Evolutionary conservation across 1,140 invertebrate genomes (phyloP).

Genomic region (Liolophura sinensis): DNA sequence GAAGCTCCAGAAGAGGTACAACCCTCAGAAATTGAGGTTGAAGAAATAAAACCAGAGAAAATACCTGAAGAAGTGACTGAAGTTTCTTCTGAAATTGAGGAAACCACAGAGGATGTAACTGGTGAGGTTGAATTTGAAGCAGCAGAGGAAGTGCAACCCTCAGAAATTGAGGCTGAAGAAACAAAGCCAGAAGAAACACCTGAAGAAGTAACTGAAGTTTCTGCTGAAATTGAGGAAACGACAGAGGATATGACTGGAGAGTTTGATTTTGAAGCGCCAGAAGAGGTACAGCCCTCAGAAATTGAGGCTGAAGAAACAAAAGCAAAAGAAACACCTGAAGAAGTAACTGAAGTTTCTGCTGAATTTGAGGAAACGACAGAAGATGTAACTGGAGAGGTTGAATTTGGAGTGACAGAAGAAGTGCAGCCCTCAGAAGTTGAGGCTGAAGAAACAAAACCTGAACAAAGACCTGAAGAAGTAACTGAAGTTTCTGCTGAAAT

Average conservation of each 20-base stretch:
- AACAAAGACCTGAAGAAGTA: constrained; percentile 1
- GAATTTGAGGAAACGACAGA: constrained; percentile 1
- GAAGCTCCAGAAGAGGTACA: neutral
- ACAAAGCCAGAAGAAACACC: neutral
- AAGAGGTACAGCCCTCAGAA: neutral
- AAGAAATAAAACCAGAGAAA: neutral
- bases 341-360: neutral
- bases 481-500: neutral
- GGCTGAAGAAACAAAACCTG: neutral
- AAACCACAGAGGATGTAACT: too few species aligned
- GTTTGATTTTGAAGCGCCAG: too few species aligned
- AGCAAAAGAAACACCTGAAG: neutral
- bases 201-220: constrained; percentile 3
- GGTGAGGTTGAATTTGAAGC: neutral
- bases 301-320: neutral
- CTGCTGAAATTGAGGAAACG: constrained; percentile 4
- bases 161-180: constrained; percentile 9
- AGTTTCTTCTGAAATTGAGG: too few species aligned
- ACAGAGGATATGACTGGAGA: neutral
- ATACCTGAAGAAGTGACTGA: neutral
- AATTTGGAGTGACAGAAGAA: constrained; percentile 1
- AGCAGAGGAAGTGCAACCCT: neutral
- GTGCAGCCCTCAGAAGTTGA: neutral
- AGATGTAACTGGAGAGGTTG: too few species aligned
- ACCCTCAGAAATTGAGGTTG: neutral